Evolutionary conservation across 1,140 invertebrate species (phyloP), one percentile per base, ranked within the genome.

Genomic region (Euglossa dilemma): DNA sequence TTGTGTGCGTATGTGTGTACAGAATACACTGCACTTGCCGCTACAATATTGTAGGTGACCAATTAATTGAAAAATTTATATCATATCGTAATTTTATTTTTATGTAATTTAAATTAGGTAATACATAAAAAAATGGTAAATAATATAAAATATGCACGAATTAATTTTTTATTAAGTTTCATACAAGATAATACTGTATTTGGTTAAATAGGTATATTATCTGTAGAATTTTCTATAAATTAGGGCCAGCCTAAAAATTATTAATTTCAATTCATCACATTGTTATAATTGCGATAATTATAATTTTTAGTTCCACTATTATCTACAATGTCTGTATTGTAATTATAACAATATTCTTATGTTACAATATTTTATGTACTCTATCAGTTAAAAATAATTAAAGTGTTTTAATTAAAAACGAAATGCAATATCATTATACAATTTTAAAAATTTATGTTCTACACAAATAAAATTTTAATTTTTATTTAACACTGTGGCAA

Each of bases 231-330:
- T 87, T 71, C 84, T 92, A 90, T 85, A 87, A 91, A 90, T 92
- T 91, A 93, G 89, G 91, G 83, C 87, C 88, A 91, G 89, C 89
- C 90, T 91, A 93, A 90, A 88, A 85, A 84, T 87, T 0, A 73
- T 84, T 76, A 87, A 84, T 80, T 45, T 73, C 56, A 54, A 71
- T 28, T 69, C 81, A 87, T 91, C 82, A 89, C 73, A 90, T 80
- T 73, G 64, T 70, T 59, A 72, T 84, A 78, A 36, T 75, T 70
- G 67, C 56, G 45, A 73, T 25, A 69, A 52, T 69, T 52, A 70
- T 43, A 45, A 84, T 71, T 78, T 56, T 36, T 73, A 83, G 57
- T 76, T 47, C 25, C 28, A 52, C 36, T 70, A 80, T 43, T 61
- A 80, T 64, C 59, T 84, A 66, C 14, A 25, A 74, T n/a, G 23